Percentiles rank a stretch among this genome's conserved stretches.
phyloP scores from a whole-genome alignment of 2,797 vertebrate genomes.

The Syncerus caffer region DNA sequence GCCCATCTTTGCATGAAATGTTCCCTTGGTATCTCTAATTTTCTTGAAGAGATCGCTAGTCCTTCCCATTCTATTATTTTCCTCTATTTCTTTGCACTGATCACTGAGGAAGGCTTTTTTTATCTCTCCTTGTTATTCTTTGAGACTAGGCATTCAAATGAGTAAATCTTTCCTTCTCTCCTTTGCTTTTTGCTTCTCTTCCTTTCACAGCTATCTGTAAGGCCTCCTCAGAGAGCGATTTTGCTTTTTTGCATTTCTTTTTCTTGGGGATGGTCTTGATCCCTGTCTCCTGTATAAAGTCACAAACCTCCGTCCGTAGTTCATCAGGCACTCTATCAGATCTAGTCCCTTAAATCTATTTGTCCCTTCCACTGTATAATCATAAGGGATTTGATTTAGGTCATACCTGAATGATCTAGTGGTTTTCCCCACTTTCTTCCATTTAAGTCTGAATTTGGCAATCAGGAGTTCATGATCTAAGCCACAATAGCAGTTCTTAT shows the following conservation, averaged over 20 bases:
- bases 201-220: neutral
- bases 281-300: neutral
- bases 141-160: neutral
- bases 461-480: neutral
- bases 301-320: accelerated
- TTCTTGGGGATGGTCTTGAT: neutral
- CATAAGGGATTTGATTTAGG: neutral
- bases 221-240: neutral
- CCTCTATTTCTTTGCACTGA: neutral
- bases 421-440: neutral
- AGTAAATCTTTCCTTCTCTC: neutral
- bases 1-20: neutral
- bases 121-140: neutral
- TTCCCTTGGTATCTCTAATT: neutral
- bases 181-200: neutral
- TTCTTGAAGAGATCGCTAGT: neutral
- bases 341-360: neutral
- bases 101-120: neutral
- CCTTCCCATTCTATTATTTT: neutral
- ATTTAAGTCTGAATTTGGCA: neutral
- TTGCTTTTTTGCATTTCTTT: neutral
- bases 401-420: neutral
- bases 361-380: neutral
- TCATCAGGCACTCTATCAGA: neutral
- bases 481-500: neutral